Percentiles rank a stretch among this genome's conserved stretches.
These are phyloP conservation scores for Dolichallabes microphthalmus DNA, from an alignment of 2,113 vertebrate species.

Conservation along the genomic window DNA sequence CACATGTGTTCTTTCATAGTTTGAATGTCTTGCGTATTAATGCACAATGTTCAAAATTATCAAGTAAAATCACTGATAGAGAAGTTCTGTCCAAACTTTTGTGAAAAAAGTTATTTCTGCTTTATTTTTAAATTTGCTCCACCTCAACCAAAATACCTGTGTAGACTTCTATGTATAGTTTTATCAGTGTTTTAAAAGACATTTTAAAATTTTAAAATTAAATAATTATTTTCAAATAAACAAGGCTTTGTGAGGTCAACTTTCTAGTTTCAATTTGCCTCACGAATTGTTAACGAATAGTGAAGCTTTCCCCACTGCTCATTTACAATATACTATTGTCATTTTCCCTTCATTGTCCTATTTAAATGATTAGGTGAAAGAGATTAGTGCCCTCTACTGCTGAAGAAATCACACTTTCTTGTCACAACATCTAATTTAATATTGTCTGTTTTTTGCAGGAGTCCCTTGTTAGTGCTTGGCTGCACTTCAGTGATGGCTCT, in stretches of 20 bases:
- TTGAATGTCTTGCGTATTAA: too few species aligned
- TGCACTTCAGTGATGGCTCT: constrained; percentile 92
- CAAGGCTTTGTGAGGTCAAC: background rate
- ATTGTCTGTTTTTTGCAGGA: constrained; percentile 74
- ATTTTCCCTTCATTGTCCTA: too few species aligned
- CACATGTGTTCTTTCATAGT: too few species aligned
- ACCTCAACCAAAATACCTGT: background rate
- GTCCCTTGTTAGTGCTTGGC: constrained; percentile 89
- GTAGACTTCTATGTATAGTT: background rate
- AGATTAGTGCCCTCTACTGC: too few species aligned
- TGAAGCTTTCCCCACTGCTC: background rate
- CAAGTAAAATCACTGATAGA: too few species aligned
- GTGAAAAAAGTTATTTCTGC: too few species aligned
- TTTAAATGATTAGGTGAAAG: too few species aligned
- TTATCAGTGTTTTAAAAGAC: too few species aligned
- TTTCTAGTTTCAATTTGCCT: background rate
- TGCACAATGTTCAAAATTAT: too few species aligned
- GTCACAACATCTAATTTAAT: background rate
- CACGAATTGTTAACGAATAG: background rate
- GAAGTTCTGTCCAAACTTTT: background rate
- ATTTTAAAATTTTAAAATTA: too few species aligned
- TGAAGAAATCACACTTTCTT: too few species aligned
- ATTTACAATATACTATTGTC: background rate
- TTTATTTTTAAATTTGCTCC: too few species aligned
- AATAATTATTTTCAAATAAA: background rate